Evolutionary conservation across 2,113 vertebrate genomes (phyloP).

Genomic region (Nyctereutes procyonoides): DNA sequence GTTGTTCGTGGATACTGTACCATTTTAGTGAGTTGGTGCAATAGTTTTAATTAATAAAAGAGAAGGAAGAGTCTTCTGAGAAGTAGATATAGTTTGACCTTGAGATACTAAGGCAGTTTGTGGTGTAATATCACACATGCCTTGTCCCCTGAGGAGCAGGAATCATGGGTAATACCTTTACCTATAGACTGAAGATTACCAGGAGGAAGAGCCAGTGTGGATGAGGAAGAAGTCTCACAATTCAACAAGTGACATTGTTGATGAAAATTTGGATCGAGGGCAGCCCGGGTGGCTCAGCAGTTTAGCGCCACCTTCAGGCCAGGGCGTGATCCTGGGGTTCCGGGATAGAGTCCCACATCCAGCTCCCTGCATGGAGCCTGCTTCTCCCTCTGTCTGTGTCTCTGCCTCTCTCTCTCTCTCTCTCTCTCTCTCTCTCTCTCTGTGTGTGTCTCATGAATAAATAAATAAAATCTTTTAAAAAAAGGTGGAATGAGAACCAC

Average conservation of each 20-base stretch:
- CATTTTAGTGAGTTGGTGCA: constrained; percentile 33
- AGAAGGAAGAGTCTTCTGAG: background rate
- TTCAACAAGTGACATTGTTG: background rate
- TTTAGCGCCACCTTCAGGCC: too few species aligned
- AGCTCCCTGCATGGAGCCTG: too few species aligned
- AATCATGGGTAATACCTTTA: constrained; percentile 17
- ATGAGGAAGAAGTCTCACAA: constrained; percentile 2
- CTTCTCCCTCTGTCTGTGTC: too few species aligned
- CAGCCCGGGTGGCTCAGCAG: too few species aligned
- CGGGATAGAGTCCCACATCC: too few species aligned
- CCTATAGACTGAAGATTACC: constrained; percentile 37
- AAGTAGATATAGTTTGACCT: too few species aligned
- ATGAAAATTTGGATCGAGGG: constrained; percentile 14
- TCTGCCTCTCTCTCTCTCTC: too few species aligned
- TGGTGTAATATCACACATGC: constrained; percentile 21
- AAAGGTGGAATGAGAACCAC: background rate
- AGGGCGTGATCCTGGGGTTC: too few species aligned
- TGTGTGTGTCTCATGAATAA: too few species aligned
- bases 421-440: too few species aligned
- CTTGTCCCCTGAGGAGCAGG: background rate
- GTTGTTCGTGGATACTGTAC: constrained; percentile 41
- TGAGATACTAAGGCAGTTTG: background rate
- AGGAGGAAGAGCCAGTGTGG: background rate
- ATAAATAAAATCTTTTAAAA: too few species aligned
- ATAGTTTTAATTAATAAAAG: constrained; percentile 50